Evolutionary conservation across 2,797 vertebrate species (phyloP), one percentile per base, ranked within the genome.

Genomic region (Spinibarbus caldwelli): DNA sequence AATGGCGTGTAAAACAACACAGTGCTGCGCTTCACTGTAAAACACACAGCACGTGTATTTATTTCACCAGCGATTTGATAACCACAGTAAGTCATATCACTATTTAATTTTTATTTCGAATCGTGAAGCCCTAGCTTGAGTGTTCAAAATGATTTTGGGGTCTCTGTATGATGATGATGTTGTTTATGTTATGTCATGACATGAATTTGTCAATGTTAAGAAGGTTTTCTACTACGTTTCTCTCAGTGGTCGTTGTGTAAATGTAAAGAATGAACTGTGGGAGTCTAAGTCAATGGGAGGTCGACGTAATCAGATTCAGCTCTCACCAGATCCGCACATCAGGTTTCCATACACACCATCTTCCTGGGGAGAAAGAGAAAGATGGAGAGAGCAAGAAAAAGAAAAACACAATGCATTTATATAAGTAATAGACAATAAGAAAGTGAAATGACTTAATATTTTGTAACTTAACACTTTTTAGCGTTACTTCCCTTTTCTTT

Each of bases 311-410:
- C n/a, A n/a, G n/a, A n/a, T n/a, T n/a, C n/a, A n/a, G 89, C 76
- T 78, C 93, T 94, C 92, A 95, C 95, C 94, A 94, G 93, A 92
- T 92, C 90, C 90, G 94, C 93, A 95, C 92, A 95, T 96, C 94
- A 96, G 94, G 93, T 94, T 93, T 94, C 92, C 91, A 91, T 92
- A 91, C 78, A 84, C 84, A 93, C 90, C 95, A 95, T 95, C 86
- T 91, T 93, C 91, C 87, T 94, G 91, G 81, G 59, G 43, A 82
- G 64, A 88, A 14, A 84, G 38, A 85, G 31, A 86, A 17, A 82
- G 36, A 82, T 3, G 71, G 75, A 57, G 9, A 77, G 29, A 79
- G 5, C 57, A 29, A 62, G 15, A 67, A 34, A 76, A 52, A 72
- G 23, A 19, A 14, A 23, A 11, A 49, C 19, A 15, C 36, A 41